Conservation (phyloP, 2,113 vertebrate species). For the Merops nubicus region DNA sequence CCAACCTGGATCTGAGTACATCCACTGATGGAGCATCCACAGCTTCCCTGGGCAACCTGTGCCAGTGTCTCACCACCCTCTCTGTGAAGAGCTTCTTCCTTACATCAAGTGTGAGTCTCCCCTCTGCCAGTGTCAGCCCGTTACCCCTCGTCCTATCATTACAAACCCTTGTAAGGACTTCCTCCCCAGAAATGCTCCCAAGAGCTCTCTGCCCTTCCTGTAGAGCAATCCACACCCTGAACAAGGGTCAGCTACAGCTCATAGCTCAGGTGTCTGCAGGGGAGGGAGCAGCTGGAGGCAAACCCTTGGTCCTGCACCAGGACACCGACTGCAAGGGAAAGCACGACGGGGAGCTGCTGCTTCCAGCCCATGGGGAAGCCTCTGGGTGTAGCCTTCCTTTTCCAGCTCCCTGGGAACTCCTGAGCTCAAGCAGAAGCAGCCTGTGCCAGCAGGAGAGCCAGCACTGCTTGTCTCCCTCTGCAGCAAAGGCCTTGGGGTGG, state of each 20-base stretch:
- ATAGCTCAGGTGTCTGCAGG: accelerated
- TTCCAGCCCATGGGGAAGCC: background rate
- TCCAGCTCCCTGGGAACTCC: background rate
- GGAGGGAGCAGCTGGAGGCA: background rate
- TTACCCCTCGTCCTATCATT: no score
- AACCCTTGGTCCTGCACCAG: background rate
- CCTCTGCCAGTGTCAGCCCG: no score
- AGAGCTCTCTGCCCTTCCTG: background rate
- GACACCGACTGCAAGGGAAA: no score
- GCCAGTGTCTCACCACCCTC: no score
- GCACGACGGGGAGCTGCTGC: background rate
- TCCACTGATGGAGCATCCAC: no score
- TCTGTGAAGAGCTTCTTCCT: no score
- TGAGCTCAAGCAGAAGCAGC: background rate
- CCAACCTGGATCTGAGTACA: no score
- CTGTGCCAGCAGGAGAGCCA: background rate
- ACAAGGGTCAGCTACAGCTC: background rate
- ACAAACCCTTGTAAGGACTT: no score
- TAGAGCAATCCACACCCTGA: background rate
- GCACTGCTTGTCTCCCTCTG: background rate
- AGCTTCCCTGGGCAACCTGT: no score
- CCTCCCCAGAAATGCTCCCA: background rate
- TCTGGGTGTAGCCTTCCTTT: background rate
- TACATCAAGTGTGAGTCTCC: no score
- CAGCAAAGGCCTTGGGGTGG: background rate